Base-by-base conservation (phyloP, 2,113 vertebrate species). In the Podarcis muralis region DNA sequence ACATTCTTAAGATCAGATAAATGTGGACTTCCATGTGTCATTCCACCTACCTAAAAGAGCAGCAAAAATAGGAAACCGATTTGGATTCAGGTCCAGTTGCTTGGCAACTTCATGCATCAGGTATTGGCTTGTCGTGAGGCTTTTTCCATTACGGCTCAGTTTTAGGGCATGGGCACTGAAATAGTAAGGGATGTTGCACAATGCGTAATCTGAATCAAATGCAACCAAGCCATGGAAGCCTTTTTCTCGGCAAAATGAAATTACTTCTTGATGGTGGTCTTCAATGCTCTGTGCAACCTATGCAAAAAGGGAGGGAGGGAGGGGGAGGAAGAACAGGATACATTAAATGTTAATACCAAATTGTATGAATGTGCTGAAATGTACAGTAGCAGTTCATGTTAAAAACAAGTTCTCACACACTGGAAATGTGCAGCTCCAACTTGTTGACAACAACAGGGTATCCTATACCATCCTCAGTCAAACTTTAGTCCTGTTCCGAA, bases 191-290 rank as follows among this genome's bases (percentile, higher is more conserved):
- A 99, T 98, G 97, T 98, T 99, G 97, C 98, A 98, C 96, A 99
- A 96, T 13, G 98, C 98, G 81, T 99, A 99, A 96, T 99, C 98
- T 1, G 98, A 99, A 96, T 99, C 98, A 81, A 98, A 98, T 1
- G 98, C 98, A 88, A 99, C 97, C 96, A 99, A 96, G 93, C 98
- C 98, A 78, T 99, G 98, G 97, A 99, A 98, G 89, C 98, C 98
- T 25, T 98, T 98, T 95, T 99, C 98, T 96, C 98, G 96, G 97
- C 98, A 99, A 95, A 99, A 98, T 95, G 97, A 96, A 90, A 99
- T 98, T 96, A 99, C 98, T 97, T 99, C 98, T 96, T 99, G 98
- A 96, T 99, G 98, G 95, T 99, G 98, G 96, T 99, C 98, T 94
- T 99, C 98, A 80, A 98, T 97, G 97, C 98, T 99, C 97, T 99